These are phyloP conservation scores for Scaptodrosophila lebanonensis DNA, from an alignment of 1,140 invertebrate genomes.

Conservation along the genomic window DNA sequence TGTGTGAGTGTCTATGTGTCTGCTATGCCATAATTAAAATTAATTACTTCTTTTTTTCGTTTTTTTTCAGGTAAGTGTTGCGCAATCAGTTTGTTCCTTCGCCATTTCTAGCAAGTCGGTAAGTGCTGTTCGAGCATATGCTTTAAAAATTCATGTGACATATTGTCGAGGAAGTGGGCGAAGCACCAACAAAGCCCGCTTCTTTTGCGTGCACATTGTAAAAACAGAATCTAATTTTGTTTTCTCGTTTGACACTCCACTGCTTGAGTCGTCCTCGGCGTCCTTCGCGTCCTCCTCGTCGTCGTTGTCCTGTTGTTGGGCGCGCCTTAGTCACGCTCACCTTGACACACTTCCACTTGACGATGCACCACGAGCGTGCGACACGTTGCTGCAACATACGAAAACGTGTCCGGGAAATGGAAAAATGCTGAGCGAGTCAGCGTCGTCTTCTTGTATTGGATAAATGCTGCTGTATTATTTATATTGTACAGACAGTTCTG, in stretches of 20 bases:
- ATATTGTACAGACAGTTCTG: too few species aligned
- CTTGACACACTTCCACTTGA: conserved; percentile 32
- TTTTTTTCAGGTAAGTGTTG: conserved; percentile 23
- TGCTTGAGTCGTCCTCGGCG: conserved; percentile 3
- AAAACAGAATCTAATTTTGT: conserved; percentile 27
- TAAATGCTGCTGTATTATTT: too few species aligned
- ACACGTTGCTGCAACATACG: too few species aligned
- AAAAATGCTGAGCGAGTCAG: too few species aligned
- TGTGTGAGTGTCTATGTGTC: too few species aligned
- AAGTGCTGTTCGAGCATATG: not conserved
- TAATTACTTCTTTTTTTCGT: conserved; percentile 37
- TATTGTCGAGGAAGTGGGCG: conserved; percentile 23
- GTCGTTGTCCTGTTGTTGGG: too few species aligned
- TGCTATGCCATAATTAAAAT: conserved; percentile 36
- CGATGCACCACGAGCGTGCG: too few species aligned
- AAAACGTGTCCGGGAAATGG: too few species aligned
- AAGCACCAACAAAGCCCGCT: conserved; percentile 14
- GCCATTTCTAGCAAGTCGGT: not conserved
- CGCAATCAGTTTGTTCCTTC: conserved; percentile 1
- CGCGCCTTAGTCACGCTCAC: too few species aligned
- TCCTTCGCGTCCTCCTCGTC: too few species aligned
- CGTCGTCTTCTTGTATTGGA: too few species aligned
- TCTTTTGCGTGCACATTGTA: not conserved
- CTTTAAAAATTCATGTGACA: conserved; percentile 18
- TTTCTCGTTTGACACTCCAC: conserved; percentile 1